A percentile compares a stretch with the other conserved stretches of the same genome.
These are phyloP conservation scores for Sceloporus undulatus DNA, from an alignment of 2,113 vertebrate genomes.

Conservation along the genomic window DNA sequence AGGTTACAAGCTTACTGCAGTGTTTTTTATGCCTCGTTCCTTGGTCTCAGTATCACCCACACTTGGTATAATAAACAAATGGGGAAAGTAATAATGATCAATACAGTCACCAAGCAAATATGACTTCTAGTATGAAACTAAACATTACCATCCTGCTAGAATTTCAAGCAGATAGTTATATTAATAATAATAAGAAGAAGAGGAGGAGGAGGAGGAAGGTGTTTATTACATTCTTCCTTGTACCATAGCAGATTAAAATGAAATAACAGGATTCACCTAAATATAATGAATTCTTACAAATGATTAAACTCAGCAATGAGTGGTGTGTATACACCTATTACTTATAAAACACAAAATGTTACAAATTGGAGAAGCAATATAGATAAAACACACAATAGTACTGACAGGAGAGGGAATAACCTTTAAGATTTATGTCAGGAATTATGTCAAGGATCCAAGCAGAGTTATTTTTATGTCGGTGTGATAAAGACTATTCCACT, in stretches of 20 bases:
- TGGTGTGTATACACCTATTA: not conserved
- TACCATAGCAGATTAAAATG: too few relatives aligned
- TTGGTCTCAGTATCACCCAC: not conserved
- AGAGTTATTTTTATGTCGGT: not conserved
- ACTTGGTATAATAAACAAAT: not conserved
- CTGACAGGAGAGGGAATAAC: not conserved
- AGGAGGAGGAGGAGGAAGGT: too few relatives aligned
- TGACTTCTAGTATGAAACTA: not conserved
- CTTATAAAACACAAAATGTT: too few relatives aligned
- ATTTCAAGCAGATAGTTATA: not conserved
- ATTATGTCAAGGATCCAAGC: not conserved
- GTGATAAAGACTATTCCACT: not conserved
- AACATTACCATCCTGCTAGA: not conserved
- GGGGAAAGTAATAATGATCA: not conserved
- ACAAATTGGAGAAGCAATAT: too few relatives aligned
- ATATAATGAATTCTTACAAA: not conserved
- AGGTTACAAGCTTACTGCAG: not conserved
- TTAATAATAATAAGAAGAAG: not conserved
- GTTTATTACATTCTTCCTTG: not conserved
- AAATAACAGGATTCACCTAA: not conserved
- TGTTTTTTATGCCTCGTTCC: not conserved
- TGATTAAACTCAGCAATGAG: not conserved
- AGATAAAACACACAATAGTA: too few relatives aligned
- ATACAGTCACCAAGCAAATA: not conserved
- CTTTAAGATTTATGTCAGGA: not conserved